Percentiles rank a stretch among this genome's conserved stretches.
These are phyloP conservation scores for Pangasianodon hypophthalmus DNA, from an alignment of 2,113 vertebrate genomes.

Conservation along the genomic window DNA sequence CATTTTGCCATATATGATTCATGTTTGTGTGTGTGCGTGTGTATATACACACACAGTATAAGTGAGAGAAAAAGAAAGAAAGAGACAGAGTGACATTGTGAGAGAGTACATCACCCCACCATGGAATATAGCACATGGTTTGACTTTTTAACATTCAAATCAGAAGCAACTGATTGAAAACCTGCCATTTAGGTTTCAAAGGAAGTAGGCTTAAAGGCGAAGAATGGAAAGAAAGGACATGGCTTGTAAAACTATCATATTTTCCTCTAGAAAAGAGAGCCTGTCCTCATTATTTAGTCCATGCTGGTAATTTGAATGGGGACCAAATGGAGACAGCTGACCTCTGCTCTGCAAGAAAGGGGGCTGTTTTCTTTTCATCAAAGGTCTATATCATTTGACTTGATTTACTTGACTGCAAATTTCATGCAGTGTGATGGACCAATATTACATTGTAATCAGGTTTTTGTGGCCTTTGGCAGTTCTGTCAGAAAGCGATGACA, in stretches of 20 bases:
- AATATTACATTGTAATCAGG: neutral
- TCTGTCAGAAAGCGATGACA: neutral
- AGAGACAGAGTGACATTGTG: no score
- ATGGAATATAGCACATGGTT: neutral
- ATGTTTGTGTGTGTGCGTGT: neutral
- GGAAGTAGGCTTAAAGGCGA: neutral
- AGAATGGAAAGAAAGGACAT: neutral
- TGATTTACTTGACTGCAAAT: neutral
- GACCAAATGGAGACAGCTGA: neutral
- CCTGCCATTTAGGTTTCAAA: neutral
- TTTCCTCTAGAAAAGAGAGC: neutral
- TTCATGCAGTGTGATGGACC: neutral
- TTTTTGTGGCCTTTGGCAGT: neutral
- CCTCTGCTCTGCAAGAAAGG: neutral
- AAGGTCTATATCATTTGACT: neutral
- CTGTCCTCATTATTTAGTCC: slow-evolving; percentile 6
- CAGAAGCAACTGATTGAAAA: neutral
- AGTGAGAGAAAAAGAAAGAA: neutral
- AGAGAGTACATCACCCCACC: neutral
- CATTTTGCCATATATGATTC: neutral
- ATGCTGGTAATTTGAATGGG: neutral
- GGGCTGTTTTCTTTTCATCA: neutral
- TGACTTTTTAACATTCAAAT: neutral
- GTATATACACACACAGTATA: neutral
- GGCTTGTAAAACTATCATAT: slow-evolving; percentile 18